Base-by-base conservation (phyloP, 2,888 invertebrate species). In the Spodoptera exigua region DNA sequence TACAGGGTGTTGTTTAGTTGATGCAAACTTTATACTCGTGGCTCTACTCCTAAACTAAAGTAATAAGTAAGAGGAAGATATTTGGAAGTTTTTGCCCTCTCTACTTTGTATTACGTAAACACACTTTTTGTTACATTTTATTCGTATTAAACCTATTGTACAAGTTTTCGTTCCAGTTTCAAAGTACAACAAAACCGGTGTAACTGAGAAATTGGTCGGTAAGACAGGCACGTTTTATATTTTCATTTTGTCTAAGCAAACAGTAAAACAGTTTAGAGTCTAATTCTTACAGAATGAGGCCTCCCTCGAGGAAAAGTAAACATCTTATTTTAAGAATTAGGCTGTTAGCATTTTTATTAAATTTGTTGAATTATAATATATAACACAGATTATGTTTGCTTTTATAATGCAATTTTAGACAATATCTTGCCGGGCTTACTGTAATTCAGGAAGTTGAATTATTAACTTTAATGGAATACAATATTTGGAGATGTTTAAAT, bases 171-270 rank as follows among this genome's bases (percentile, higher is more conserved):
- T 27, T 27, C 27, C 9, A 27, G 27, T 27, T 27, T 4, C 9
- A 27, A 41, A 46, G 10, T n/a, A 13, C 32, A 32, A 46, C 40
- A 14, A 18, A n/a, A 14, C 14, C 12, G 13, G 1, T 37, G 18
- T 11, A 18, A 43, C 12, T 11, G 7, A 7, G 21, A 37, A n/a
- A n/a, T 32, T 21, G 34, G 0, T 9, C 13, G 9, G 18, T 13
- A 37, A 44, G 17, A 21, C 32, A 2, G 13, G 9, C 35, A 16
- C 13, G 36, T 37, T 61, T 56, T 10, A 36, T 55, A 35, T 47
- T 21, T 64, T 37, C 46, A 43, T 55, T 27, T 27, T 43, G 37
- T 34, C 9, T 16, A 17, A 51, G 13, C 53, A 10, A 12, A 13
- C 12, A n/a, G 39, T 54, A 16, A 32, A 36, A 34, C 46, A 37